Base-by-base conservation (phyloP, 2,888 invertebrate genomes). In the Aphodius granarius region DNA sequence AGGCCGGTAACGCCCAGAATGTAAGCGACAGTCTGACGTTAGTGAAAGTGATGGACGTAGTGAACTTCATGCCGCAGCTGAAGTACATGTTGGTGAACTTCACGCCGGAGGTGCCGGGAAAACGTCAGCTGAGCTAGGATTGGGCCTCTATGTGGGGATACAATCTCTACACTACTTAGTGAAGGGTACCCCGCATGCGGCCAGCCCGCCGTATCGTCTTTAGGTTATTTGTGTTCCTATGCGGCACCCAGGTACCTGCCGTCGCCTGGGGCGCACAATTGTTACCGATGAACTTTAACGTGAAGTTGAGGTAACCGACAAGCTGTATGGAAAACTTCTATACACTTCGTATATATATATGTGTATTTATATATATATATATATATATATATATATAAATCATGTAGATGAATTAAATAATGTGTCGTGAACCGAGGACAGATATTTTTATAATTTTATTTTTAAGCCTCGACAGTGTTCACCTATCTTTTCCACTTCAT, bases 21-120 rank as follows among this genome's bases (percentile, higher is more conserved):
- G 88, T 91, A 19, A 91, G 90, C 84, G 95, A 95, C 84, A 88
- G 93, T 84, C 88, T 94, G 86, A 94, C 95, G 63, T 88, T 95
- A 81, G 94, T 95, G 75, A 94, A 94, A 88, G 94, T 95, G 81
- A 92, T 93, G 78, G 94, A 94, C 88, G 93, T 95, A 78, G 93
- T 95, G 88, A 92, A 92, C 84, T 95, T 91, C 87, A 95, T 95
- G 95, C 93, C 94, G 62, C 95, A 96, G 87, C 89, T 96, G 87
- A 94, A 94, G 85, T 96, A 95, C 89, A 95, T 95, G 93, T 90
- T 95, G 87, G 21, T 89, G 9, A 88, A 85, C 83, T 84, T 87
- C 79, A 86, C 86, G 78, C 85, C 86, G 78, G 86, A 85, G 76
- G 84, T 84, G 76, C 85, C 86, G 81, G 85, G 88, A 63, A 91